Base-by-base conservation (phyloP, 2,113 vertebrate species). In the Poeciliopsis occidentalis region DNA sequence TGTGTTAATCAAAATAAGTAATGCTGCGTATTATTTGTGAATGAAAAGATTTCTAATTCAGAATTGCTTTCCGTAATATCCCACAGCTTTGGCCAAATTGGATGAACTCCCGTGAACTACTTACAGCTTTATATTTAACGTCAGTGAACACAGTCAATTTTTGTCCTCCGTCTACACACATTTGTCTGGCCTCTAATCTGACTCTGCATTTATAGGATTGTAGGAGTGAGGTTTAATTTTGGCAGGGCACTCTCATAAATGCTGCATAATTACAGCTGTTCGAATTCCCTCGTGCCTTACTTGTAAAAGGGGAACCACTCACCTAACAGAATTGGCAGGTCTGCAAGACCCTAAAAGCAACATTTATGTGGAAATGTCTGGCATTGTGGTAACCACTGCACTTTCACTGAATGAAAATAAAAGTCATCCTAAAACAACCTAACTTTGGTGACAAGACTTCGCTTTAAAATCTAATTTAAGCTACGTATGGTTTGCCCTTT, bases 191-290 rank as follows among this genome's bases (percentile, higher is more conserved):
- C 39, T 67, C 79, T 86, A 83, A 87, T 88, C 83, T 87, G 82
- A 84, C 77, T 84, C 76, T 76, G 75, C 67, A 73, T 78, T 90
- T 86, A 86, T 77, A 72, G 71, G 74, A 67, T 75, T 80, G 83
- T 87, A 79, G 83, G 61, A 79, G 84, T n/a, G 31, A 54, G 69
- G 78, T 85, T 87, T 82, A 67, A 86, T 81, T 88, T 82, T 88
- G 83, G 65, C 72, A 85, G 79, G 65, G 60, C 84, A 32, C 64
- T 84, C 67, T 64, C 71, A 83, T 74, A 85, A 84, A 88, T 47
- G 67, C 82, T 79, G 64, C 60, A 82, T 85, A 88, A 90, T 89
- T 86, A 81, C 78, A 81, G 80, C 83, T 82, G 81, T 80, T 89
- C 79, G 87, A 78, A 81, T 37, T 26, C 26, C 65, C 76, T 62